Evolutionary conservation across 2,888 invertebrate genomes (phyloP).

Genomic region (Eristalis tenax): DNA sequence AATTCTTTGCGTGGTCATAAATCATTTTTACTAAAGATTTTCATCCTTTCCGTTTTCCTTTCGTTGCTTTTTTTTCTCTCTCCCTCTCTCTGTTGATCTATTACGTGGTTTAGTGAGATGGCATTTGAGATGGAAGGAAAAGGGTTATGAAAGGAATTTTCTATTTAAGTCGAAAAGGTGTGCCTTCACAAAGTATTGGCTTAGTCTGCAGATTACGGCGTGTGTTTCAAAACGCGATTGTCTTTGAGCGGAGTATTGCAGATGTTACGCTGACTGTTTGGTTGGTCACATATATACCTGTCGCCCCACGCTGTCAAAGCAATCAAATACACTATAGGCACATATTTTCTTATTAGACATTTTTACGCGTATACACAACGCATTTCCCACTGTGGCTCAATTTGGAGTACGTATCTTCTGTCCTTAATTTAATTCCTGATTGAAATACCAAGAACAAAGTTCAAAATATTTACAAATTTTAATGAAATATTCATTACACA

Average conservation of each 20-base stretch:
- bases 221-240: not conserved
- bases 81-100: not conserved
- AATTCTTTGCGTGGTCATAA: conserved; percentile 57
- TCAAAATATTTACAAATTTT: too few relatives aligned
- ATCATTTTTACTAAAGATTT: conserved; percentile 52
- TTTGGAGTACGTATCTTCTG: too few relatives aligned
- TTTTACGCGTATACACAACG: too few relatives aligned
- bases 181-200: not conserved
- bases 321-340: too few relatives aligned
- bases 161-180: not conserved
- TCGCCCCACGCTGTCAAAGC: too few relatives aligned
- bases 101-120: not conserved
- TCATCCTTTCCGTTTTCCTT: conserved; percentile 10
- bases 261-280: not conserved
- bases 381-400: too few relatives aligned
- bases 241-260: not conserved
- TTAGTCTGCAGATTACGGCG: not conserved
- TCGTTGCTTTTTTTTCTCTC: conserved; percentile 4
- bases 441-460: too few relatives aligned
- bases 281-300: not conserved
- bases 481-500: too few relatives aligned
- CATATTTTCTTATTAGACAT: too few relatives aligned
- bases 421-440: too few relatives aligned
- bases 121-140: not conserved
- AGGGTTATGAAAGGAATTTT: not conserved